A percentile compares a stretch with the other conserved stretches of the same genome.
phyloP scores from a whole-genome alignment of 2,888 invertebrate species.

The Aphidoletes aphidimyza region DNA sequence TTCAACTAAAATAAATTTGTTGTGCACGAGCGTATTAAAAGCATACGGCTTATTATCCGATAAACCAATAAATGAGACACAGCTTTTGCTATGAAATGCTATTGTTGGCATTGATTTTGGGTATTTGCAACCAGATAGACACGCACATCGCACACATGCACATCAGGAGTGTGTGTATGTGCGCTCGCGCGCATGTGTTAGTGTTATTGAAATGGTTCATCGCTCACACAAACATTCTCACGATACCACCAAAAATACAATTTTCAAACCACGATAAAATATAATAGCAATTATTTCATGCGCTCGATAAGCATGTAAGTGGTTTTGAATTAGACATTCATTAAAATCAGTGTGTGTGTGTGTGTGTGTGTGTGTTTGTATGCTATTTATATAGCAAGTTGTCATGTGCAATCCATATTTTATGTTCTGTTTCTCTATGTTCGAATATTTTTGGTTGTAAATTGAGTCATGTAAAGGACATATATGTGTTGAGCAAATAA shows the following conservation, averaged over 20 bases:
- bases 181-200: no score
- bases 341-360: not conserved
- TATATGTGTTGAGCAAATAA: not conserved
- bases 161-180: no score
- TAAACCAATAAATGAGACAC: constrained; percentile 27
- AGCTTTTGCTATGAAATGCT: not conserved
- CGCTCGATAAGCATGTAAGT: constrained; percentile 25
- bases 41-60: constrained; percentile 21
- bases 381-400: no score
- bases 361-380: no score
- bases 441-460: not conserved
- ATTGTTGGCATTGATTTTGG: not conserved
- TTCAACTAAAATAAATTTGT: constrained; percentile 43
- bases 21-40: not conserved
- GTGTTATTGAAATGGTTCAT: not conserved
- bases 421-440: no score
- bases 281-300: constrained; percentile 51
- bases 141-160: no score
- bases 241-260: not conserved
- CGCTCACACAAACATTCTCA: not conserved
- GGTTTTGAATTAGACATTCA: constrained; percentile 50
- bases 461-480: not conserved
- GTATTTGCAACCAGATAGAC: no score
- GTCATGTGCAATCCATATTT: no score
- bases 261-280: constrained; percentile 5